Evolutionary conservation across 2,113 vertebrate genomes (phyloP).

Genomic region (Brachypteracias leptosomus): DNA sequence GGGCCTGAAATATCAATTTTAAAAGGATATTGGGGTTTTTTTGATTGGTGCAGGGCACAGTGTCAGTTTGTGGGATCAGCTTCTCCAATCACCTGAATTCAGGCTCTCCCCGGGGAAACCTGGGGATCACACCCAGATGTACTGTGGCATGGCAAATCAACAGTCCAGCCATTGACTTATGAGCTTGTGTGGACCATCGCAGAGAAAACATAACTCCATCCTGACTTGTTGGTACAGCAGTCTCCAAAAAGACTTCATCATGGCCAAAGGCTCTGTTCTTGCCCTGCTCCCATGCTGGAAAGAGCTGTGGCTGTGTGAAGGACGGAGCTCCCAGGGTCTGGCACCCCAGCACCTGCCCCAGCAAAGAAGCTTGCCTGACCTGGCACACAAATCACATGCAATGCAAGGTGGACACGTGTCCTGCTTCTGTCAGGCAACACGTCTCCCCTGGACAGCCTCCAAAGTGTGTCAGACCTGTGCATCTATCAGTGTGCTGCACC

Average conservation of each 20-base stretch:
- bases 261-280: not conserved
- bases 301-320: not conserved
- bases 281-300: not conserved
- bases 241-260: not conserved
- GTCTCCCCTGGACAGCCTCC: not conserved
- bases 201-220: not conserved
- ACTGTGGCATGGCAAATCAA: accelerated
- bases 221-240: not conserved
- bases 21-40: not conserved
- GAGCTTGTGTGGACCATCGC: accelerated
- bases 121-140: not conserved
- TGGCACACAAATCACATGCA: not conserved
- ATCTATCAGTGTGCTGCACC: not conserved
- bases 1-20: not conserved
- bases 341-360: accelerated
- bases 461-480: accelerated
- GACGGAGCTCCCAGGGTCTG: not conserved
- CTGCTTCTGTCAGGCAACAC: not conserved
- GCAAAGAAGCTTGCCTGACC: not conserved
- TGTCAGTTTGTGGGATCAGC: not conserved
- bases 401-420: accelerated
- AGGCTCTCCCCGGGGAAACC: not conserved
- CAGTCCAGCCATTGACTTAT: accelerated
- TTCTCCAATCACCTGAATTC: not conserved
- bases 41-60: not conserved